A percentile compares a stretch with the other conserved stretches of the same genome.
Evolutionary conservation across 2,888 invertebrate species (phyloP).

Genomic region (Mellilla xanthometata): DNA sequence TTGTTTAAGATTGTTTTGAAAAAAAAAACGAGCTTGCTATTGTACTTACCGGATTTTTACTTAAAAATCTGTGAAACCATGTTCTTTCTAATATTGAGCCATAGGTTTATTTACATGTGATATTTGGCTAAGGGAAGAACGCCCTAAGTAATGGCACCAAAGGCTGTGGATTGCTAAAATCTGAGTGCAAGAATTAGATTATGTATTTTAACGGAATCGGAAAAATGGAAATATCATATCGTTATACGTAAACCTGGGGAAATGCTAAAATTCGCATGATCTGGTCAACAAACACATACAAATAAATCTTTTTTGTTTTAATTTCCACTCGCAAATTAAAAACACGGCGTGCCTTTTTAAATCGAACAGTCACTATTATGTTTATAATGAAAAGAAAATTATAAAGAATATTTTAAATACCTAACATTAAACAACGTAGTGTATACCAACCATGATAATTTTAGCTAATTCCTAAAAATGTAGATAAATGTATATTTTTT

Average conservation of each 20-base stretch:
- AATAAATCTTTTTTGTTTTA: constrained; percentile 1
- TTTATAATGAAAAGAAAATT: background rate
- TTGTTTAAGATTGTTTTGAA: too few species aligned
- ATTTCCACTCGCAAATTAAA: constrained; percentile 10
- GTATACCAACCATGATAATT: constrained; percentile 39
- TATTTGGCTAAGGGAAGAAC: constrained; percentile 57
- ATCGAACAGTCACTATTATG: constrained; percentile 17
- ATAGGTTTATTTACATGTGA: constrained; percentile 70
- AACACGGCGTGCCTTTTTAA: constrained; percentile 46
- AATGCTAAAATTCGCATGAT: constrained; percentile 41
- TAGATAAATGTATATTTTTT: constrained; percentile 34
- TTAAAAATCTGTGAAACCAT: constrained; percentile 3
- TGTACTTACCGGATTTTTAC: too few species aligned
- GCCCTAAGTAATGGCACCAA: constrained; percentile 30
- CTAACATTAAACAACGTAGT: background rate
- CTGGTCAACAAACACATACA: constrained; percentile 22
- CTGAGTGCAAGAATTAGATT: constrained; percentile 34
- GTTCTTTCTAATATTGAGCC: constrained; percentile 43
- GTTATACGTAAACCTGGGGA: constrained; percentile 44
- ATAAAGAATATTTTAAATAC: background rate
- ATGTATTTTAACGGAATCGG: constrained; percentile 20
- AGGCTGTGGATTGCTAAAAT: constrained; percentile 52
- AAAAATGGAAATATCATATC: constrained; percentile 37
- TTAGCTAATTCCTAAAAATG: constrained; percentile 33
- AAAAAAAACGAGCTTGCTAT: too few species aligned